Percentiles rank a stretch among this genome's conserved stretches.
phyloP scores from a whole-genome alignment of 2,797 vertebrate species.

The Notolepis coatsorum region DNA sequence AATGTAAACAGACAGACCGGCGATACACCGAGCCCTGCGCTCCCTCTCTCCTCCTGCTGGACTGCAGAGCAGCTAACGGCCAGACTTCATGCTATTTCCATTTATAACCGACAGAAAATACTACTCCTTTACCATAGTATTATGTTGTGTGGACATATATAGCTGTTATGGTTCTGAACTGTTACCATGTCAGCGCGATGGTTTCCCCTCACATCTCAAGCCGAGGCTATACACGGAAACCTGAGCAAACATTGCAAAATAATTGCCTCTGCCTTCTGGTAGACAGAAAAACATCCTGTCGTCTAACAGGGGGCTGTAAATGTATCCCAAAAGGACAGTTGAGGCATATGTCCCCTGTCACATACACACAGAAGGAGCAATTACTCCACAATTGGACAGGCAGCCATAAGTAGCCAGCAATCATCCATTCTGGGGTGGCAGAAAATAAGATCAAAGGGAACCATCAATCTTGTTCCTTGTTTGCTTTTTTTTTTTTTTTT shows the following conservation, averaged over 20 bases:
- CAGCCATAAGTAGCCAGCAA: slow-evolving; percentile 75
- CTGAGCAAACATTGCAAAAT: slow-evolving; percentile 71
- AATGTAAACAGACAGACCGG: slow-evolving; percentile 39
- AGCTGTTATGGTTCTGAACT: slow-evolving; percentile 41
- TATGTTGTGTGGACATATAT: slow-evolving; percentile 59
- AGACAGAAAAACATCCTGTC: slow-evolving; percentile 69
- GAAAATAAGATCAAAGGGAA: slow-evolving; percentile 79
- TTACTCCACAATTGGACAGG: slow-evolving; percentile 73
- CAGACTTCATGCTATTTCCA: slow-evolving; percentile 36
- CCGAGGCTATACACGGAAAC: slow-evolving; percentile 56
- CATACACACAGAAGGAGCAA: slow-evolving; percentile 73
- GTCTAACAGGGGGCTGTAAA: slow-evolving; percentile 66
- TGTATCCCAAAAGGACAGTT: slow-evolving; percentile 63
- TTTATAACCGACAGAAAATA: slow-evolving; percentile 47
- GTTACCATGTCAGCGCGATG: slow-evolving; percentile 38
- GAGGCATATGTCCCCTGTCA: slow-evolving; percentile 75
- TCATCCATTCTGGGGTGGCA: slow-evolving; percentile 76
- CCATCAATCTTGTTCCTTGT: slow-evolving; percentile 75
- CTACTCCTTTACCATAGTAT: slow-evolving; percentile 50
- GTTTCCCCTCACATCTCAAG: slow-evolving; percentile 42
- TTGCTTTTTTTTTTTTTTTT: slow-evolving; percentile 54
- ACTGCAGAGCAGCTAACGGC: slow-evolving; percentile 37
- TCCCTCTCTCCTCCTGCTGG: slow-evolving; percentile 43
- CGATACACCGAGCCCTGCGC: slow-evolving; percentile 13
- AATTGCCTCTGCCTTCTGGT: slow-evolving; percentile 64